Evolutionary conservation across 2,888 invertebrate species (phyloP).

Genomic region (Melipona bicolor): DNA sequence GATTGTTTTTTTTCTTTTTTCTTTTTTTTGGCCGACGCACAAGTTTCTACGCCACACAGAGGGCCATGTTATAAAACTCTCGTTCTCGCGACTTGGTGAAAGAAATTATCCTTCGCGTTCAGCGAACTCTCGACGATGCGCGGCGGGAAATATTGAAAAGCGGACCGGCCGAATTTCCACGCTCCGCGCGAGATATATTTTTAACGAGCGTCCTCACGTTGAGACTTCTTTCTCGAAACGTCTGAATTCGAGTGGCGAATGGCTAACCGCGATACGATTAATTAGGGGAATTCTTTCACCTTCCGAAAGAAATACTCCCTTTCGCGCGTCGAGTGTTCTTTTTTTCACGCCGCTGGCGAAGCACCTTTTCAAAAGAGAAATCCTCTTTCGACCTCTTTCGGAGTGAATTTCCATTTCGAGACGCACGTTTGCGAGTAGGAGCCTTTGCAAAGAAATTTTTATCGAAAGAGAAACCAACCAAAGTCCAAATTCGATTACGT

Average conservation of each 20-base stretch:
- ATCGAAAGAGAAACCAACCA: background rate
- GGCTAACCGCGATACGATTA: background rate
- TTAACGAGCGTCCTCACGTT: background rate
- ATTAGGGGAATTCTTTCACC: background rate
- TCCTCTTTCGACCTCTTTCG: background rate
- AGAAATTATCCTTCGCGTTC: background rate
- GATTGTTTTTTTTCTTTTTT: constrained; percentile 7
- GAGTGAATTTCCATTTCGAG: background rate
- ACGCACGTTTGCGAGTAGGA: too few relatives aligned
- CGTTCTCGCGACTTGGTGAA: background rate
- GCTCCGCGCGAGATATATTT: background rate
- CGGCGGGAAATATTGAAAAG: background rate
- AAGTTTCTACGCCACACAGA: constrained; percentile 27
- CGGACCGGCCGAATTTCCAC: background rate
- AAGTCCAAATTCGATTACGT: background rate
- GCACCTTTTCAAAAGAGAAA: background rate
- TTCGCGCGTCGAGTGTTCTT: too few relatives aligned
- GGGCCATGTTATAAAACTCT: background rate
- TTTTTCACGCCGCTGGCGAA: background rate
- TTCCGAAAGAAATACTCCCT: background rate
- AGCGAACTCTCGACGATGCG: background rate
- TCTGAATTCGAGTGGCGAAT: background rate
- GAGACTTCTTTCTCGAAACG: background rate
- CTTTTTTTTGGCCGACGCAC: constrained; percentile 19
- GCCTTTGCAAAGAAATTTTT: background rate